Percentiles rank a stretch among this genome's conserved stretches.
Evolutionary conservation across 2,797 vertebrate species (phyloP).

Genomic region (Sebastes reedi): DNA sequence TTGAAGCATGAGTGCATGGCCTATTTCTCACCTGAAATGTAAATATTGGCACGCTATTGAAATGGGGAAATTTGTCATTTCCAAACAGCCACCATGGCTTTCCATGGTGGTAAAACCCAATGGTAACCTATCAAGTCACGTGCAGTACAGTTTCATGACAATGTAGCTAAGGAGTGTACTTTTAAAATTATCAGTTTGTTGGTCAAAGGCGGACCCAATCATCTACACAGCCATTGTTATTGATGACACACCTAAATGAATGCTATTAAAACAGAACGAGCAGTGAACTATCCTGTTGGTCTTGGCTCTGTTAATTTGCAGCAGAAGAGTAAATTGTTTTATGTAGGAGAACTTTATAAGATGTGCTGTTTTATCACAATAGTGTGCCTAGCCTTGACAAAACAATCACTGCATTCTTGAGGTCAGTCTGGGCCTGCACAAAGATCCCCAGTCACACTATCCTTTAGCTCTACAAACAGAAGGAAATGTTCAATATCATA

Average conservation of each 20-base stretch:
- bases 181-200: not conserved
- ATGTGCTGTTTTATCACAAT: constrained; percentile 36
- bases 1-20: not conserved
- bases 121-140: not conserved
- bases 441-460: constrained; percentile 32
- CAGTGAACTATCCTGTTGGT: not conserved
- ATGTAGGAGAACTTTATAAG: constrained; percentile 15
- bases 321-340: constrained; percentile 21
- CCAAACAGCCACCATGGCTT: not conserved
- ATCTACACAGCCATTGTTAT: not conserved
- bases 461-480: constrained; percentile 6
- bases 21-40: constrained; percentile 9
- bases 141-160: not conserved
- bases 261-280: not conserved
- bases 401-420: constrained; percentile 56
- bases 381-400: constrained; percentile 33
- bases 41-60: not conserved
- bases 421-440: constrained; percentile 37
- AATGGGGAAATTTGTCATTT: not conserved
- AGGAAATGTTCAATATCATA: constrained; percentile 29
- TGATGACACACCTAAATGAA: not conserved
- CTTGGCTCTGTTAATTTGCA: constrained; percentile 12
- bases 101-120: not conserved
- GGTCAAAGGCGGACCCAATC: not conserved
- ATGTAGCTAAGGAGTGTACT: not conserved